Percentiles rank a stretch among this genome's conserved stretches.
These are phyloP conservation scores for Lepas anatifera DNA, from an alignment of 2,888 invertebrate species.

Conservation along the genomic window DNA sequence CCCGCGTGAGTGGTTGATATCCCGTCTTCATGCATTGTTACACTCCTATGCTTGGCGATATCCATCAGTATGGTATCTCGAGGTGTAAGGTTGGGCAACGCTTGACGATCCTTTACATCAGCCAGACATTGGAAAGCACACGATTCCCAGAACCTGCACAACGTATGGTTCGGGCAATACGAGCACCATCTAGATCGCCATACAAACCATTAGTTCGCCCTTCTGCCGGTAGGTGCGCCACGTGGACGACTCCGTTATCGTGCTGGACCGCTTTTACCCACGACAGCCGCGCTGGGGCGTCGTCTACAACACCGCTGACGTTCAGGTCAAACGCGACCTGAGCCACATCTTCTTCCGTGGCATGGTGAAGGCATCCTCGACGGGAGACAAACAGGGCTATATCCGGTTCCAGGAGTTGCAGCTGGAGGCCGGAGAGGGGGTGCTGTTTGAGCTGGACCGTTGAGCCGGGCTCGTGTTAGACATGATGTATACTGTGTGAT, in stretches of 20 bases:
- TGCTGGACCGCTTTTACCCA: slow-evolving; percentile 65
- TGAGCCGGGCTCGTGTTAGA: slow-evolving; percentile 30
- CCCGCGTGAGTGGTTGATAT: no score
- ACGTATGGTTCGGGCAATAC: no score
- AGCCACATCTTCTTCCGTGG: slow-evolving; percentile 66
- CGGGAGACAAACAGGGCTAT: slow-evolving; percentile 33
- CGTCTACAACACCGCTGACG: slow-evolving; percentile 55
- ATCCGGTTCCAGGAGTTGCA: slow-evolving; percentile 44
- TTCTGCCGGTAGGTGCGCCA: slow-evolving; percentile 23
- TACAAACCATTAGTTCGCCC: no score
- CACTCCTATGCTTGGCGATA: no score
- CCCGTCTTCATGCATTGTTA: no score
- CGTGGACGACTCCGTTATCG: slow-evolving; percentile 41
- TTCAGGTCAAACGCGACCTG: slow-evolving; percentile 51
- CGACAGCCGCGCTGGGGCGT: slow-evolving; percentile 62
- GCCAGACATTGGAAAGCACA: no score
- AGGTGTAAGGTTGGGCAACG: no score
- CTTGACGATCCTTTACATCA: no score
- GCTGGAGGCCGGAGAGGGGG: slow-evolving; percentile 47
- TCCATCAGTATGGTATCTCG: no score
- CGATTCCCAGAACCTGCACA: no score
- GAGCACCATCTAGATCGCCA: no score
- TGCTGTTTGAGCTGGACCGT: slow-evolving; percentile 49
- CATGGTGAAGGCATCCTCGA: slow-evolving; percentile 43
- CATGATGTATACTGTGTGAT: no score